These are phyloP conservation scores for Sussaba pulchella DNA, from an alignment of 2,888 invertebrate species.

Conservation along the genomic window DNA sequence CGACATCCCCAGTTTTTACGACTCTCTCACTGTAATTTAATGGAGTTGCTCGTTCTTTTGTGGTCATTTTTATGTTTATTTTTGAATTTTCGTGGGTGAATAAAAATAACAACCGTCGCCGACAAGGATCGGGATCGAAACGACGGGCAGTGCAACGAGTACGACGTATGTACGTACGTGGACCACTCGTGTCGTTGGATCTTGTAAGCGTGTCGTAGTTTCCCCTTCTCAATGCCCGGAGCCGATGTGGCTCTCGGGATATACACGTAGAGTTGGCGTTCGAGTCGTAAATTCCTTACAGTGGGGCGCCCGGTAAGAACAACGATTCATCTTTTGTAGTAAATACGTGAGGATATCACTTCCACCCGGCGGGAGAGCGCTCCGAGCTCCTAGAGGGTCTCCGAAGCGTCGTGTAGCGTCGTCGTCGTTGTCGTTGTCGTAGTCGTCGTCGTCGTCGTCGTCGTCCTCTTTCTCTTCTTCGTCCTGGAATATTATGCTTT, in stretches of 20 bases:
- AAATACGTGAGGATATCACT: conserved; percentile 68
- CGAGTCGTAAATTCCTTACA: conserved; percentile 65
- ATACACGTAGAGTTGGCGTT: conserved; percentile 44
- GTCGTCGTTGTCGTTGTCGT: conserved; percentile 22
- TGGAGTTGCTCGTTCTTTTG: conserved; percentile 52
- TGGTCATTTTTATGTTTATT: conserved; percentile 22
- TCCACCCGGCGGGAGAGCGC: conserved; percentile 63
- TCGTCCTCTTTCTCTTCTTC: conserved; percentile 18
- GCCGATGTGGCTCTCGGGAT: conserved; percentile 21
- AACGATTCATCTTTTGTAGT: conserved; percentile 67
- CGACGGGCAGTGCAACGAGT: conserved; percentile 12
- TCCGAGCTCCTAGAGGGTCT: conserved; percentile 32
- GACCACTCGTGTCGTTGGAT: conserved; percentile 53
- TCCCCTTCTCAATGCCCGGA: conserved; percentile 21
- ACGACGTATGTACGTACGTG: conserved; percentile 28
- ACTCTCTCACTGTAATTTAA: conserved; percentile 54
- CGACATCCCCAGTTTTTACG: conserved; percentile 55
- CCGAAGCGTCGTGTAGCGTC: neutral
- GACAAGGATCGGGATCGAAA: conserved; percentile 33
- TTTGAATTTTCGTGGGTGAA: conserved; percentile 36
- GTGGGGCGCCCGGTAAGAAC: conserved; percentile 56
- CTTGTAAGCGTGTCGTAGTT: conserved; percentile 50
- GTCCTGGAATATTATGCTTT: conserved; percentile 32
- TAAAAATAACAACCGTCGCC: conserved; percentile 54
- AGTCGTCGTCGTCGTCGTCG: neutral